Percentiles rank a stretch among this genome's conserved stretches.
Evolutionary conservation across 2,888 invertebrate species (phyloP).

Genomic region (Lasioglossum marginatum): DNA sequence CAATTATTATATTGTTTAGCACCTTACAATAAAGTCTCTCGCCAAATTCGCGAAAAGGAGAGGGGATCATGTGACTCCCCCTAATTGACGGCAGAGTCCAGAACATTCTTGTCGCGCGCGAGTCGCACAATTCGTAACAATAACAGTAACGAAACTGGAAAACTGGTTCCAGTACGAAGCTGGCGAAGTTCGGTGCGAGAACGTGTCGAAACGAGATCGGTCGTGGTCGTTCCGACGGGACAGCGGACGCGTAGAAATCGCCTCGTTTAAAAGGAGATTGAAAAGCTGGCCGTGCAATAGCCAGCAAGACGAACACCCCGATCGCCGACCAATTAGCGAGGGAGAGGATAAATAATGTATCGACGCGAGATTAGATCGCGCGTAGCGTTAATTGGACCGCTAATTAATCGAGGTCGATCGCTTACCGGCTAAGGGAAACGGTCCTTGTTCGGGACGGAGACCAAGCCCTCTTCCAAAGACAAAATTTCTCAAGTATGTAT

Average conservation of each 20-base stretch:
- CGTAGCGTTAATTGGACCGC: conserved; percentile 72
- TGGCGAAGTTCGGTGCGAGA: neutral
- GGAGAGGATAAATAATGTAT: conserved; percentile 66
- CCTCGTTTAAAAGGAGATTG: conserved; percentile 12
- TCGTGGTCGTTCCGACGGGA: neutral
- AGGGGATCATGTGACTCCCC: no score
- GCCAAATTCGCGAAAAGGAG: no score
- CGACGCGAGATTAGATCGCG: conserved; percentile 64
- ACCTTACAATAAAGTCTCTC: no score
- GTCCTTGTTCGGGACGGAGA: neutral
- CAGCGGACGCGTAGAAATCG: neutral
- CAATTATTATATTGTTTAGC: no score
- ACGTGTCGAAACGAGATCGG: neutral
- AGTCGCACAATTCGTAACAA: no score
- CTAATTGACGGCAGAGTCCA: no score
- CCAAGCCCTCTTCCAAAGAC: neutral
- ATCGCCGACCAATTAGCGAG: conserved; percentile 63
- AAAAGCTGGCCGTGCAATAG: conserved; percentile 13
- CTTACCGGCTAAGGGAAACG: conserved; percentile 28
- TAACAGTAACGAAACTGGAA: neutral
- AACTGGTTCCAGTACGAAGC: neutral
- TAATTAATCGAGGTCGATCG: conserved; percentile 64
- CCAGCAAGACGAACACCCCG: conserved; percentile 39
- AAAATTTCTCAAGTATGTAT: neutral
- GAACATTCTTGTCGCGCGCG: no score